A percentile compares a stretch with the other conserved stretches of the same genome.
phyloP scores from a whole-genome alignment of 2,113 vertebrate genomes.

The Daboia siamensis region DNA sequence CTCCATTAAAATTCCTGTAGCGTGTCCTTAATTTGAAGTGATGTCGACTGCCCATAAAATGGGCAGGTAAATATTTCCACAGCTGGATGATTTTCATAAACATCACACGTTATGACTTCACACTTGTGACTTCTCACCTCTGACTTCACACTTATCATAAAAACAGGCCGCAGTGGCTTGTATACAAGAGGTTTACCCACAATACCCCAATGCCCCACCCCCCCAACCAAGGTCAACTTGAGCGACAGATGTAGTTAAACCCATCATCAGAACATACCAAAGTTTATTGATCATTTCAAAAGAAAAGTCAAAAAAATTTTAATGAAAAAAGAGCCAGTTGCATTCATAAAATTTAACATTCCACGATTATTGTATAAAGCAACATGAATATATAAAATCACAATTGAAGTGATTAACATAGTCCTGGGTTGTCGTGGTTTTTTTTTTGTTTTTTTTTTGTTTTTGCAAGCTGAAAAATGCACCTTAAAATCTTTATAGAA shows the following conservation, averaged over 20 bases:
- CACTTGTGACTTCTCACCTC: not conserved
- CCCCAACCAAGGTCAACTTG: too few species aligned
- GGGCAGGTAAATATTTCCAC: not conserved
- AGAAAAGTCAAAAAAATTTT: constrained; percentile 49
- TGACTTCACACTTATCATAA: too few species aligned
- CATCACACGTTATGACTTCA: not conserved
- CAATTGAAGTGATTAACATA: not conserved
- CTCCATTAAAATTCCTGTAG: not conserved
- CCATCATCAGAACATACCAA: constrained; percentile 76
- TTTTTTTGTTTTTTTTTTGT: not conserved
- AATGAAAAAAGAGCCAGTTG: not conserved
- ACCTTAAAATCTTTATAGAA: not conserved
- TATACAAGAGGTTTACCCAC: not conserved
- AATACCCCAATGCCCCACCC: not conserved
- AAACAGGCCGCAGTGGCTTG: not conserved
- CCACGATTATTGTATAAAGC: not conserved
- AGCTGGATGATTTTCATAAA: not conserved
- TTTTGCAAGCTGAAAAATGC: not conserved
- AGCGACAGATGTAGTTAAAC: constrained; percentile 10
- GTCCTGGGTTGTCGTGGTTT: not conserved
- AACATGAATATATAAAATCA: not conserved
- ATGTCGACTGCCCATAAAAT: not conserved
- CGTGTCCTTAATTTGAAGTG: not conserved
- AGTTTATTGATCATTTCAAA: constrained; percentile 81
- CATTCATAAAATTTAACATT: not conserved